A percentile compares a stretch with the other conserved stretches of the same genome.
Conservation (phyloP, 1,140 invertebrate genomes). For the Drosophila mojavensis region DNA sequence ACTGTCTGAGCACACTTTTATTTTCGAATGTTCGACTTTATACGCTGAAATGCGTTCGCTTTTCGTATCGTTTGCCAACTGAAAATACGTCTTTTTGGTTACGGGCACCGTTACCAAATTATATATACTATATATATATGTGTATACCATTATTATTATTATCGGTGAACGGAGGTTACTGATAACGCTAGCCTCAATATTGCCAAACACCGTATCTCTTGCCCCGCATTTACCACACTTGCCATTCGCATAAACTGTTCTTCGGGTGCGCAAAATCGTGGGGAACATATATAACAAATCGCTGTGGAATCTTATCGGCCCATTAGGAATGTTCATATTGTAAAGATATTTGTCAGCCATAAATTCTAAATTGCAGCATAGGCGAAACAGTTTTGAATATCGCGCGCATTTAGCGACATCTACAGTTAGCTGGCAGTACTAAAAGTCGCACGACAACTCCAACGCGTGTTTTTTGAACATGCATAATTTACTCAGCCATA, state of each 20-base stretch:
- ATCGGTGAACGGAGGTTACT: conserved; percentile 48
- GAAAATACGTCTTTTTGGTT: conserved; percentile 48
- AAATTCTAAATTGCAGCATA: conserved; percentile 17
- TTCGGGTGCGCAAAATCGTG: conserved; percentile 14
- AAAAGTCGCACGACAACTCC: background rate
- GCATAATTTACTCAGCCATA: background rate
- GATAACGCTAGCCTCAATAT: conserved; percentile 57
- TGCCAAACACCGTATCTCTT: conserved; percentile 21
- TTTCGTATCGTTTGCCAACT: conserved; percentile 76
- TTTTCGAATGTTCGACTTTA: conserved; percentile 36
- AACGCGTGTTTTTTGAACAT: background rate
- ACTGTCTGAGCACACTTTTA: conserved; percentile 40
- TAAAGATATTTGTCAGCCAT: conserved; percentile 27
- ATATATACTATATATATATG: conserved; percentile 14
- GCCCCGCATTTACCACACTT: background rate
- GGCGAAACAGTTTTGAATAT: background rate
- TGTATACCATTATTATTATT: conserved; percentile 52
- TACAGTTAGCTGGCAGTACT: background rate
- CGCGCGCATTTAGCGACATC: conserved; percentile 21
- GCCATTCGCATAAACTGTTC: background rate
- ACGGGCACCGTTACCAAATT: conserved; percentile 47
- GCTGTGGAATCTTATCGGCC: conserved; percentile 56
- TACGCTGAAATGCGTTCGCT: conserved; percentile 64
- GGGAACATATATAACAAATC: conserved; percentile 23
- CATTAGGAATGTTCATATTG: conserved; percentile 49